A percentile compares a stretch with the other conserved stretches of the same genome.
These are phyloP conservation scores for Perca schrenkii DNA, from an alignment of 2,113 vertebrate genomes.

Conservation along the genomic window DNA sequence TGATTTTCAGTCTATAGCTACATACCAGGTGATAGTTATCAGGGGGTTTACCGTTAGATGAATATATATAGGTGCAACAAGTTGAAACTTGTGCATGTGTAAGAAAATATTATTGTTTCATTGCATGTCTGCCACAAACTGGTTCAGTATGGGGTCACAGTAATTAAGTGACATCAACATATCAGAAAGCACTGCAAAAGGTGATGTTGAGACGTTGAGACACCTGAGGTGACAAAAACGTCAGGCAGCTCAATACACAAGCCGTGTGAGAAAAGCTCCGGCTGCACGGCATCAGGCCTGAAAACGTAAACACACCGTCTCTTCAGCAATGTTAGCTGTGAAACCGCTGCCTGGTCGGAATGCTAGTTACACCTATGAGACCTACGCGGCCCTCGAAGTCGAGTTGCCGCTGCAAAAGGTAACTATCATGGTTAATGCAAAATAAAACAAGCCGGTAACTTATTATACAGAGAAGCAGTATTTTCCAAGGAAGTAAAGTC, in stretches of 20 bases:
- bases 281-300: constrained; percentile 66
- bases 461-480: neutral
- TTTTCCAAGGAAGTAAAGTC: neutral
- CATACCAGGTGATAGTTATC: constrained; percentile 9
- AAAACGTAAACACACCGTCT: constrained; percentile 50
- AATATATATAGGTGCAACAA: constrained; percentile 56
- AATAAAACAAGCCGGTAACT: neutral
- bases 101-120: neutral
- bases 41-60: constrained; percentile 7
- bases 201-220: neutral
- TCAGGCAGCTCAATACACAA: constrained; percentile 26
- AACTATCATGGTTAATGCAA: neutral
- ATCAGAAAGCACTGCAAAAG: neutral
- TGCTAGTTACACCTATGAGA: constrained; percentile 75
- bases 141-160: neutral
- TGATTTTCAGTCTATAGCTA: neutral
- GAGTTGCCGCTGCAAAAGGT: constrained; percentile 41
- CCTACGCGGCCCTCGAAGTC: constrained; percentile 63
- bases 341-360: constrained; percentile 69
- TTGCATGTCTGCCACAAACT: neutral
- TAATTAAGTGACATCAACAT: constrained; percentile 5
- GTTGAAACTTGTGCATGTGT: constrained; percentile 39
- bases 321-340: constrained; percentile 54
- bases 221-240: constrained; percentile 21
- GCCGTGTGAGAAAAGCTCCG: neutral